Base-by-base conservation (phyloP, 2,797 vertebrate species). In the Parauchenoglanis ngamensis region DNA sequence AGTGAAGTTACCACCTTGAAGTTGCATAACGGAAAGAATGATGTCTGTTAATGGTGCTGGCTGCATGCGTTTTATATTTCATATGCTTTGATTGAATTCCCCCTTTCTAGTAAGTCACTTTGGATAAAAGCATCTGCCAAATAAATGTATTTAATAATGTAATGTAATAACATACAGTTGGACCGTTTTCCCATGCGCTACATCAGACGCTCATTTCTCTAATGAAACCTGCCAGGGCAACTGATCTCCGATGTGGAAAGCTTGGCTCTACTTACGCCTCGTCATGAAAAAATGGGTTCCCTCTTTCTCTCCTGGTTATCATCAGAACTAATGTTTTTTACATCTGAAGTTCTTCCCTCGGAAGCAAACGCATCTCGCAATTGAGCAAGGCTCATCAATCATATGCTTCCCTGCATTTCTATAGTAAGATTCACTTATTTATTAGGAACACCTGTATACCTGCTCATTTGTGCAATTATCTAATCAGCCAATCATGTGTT, bases 91-190 rank as follows among this genome's bases (percentile, higher is more conserved):
- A 79, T 44, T 79, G 77, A 25, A 59, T 79, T 79, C 17, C 10
- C 1, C 23, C 54, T 79, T 40, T 21, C 77, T 25, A 12, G 28
- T 59, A 59, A 79, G 77, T 79, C 77, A 25, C 31, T 79, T 40
- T 59, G 56, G 54, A 79, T 79, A 79, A 79, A 79, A 79, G 77
- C 77, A 79, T 25, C 77, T 79, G 56, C 35, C 77, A 79, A 44
- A 59, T 40, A 79, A 59, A 59, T 59, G 19, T 21, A 59, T 79
- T 79, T 79, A 79, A 40, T 79, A 59, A 79, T 25, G 21, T 79
- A 57, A 57, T 35, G 17, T 40, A 79, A 79, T 40, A 79, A 59
- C 77, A 40, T 40, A 59, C 54, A 59, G 31, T 59, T 59, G 56
- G 56, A 59, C 77, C 59, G 77, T 79, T 79, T 79, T 44, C 77